Evolutionary conservation across 2,888 invertebrate genomes (phyloP).

Genomic region (Drosophila peninsularis): DNA sequence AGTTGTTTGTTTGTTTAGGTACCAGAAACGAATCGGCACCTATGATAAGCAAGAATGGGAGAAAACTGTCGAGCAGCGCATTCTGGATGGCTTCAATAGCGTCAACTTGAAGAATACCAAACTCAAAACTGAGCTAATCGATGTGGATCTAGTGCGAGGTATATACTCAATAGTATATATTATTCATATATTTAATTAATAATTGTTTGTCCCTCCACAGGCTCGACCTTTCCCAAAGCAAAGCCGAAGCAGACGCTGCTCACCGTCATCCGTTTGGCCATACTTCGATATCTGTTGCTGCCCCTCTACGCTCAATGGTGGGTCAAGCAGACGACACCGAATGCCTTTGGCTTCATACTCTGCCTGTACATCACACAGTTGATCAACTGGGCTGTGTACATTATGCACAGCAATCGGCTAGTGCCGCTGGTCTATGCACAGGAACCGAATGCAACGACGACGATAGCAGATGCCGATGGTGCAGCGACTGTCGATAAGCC

Average conservation of each 20-base stretch:
- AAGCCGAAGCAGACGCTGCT: slow-evolving; percentile 96
- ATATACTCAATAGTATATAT: background rate
- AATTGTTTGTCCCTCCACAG: slow-evolving; percentile 84
- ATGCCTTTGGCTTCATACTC: slow-evolving; percentile 90
- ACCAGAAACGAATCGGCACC: slow-evolving; percentile 97
- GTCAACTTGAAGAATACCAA: slow-evolving; percentile 91
- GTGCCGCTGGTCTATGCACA: slow-evolving; percentile 36
- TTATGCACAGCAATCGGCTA: slow-evolving; percentile 81
- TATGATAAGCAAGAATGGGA: slow-evolving; percentile 99
- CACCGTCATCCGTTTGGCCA: slow-evolving; percentile 93
- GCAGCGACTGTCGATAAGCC: slow-evolving; percentile 20
- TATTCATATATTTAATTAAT: background rate
- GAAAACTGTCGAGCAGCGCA: slow-evolving; percentile 95
- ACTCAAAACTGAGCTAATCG: slow-evolving; percentile 95
- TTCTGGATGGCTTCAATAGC: slow-evolving; percentile 93
- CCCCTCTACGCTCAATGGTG: slow-evolving; percentile 96
- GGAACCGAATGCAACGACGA: slow-evolving; percentile 42
- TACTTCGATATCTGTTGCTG: slow-evolving; percentile 92
- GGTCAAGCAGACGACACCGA: slow-evolving; percentile 93
- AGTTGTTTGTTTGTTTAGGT: slow-evolving; percentile 86
- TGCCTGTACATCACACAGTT: slow-evolving; percentile 91
- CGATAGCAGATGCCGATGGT: slow-evolving; percentile 17
- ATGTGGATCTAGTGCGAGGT: slow-evolving; percentile 97
- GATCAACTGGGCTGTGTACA: slow-evolving; percentile 84
- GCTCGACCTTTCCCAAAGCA: slow-evolving; percentile 97